Conservation (phyloP, 2,113 vertebrate species). For the Platichthys flesus region DNA sequence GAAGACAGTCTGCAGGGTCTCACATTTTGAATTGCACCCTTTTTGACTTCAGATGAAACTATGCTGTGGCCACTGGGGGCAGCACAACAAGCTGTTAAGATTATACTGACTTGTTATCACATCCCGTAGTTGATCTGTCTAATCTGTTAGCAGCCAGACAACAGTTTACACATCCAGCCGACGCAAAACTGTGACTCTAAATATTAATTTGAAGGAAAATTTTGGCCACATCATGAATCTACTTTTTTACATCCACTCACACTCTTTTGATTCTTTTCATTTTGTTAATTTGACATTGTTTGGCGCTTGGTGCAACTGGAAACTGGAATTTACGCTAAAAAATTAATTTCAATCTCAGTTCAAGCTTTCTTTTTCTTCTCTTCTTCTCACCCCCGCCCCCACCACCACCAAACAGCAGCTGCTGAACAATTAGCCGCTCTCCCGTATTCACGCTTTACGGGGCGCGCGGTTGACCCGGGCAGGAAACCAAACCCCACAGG, state of each 20-base stretch:
- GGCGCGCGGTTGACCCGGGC: constrained; percentile 17
- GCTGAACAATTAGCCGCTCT: constrained; percentile 25
- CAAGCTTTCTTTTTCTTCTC: not conserved
- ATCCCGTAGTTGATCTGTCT: no score
- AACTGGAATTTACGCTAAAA: not conserved
- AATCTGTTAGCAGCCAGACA: no score
- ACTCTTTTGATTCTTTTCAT: not conserved
- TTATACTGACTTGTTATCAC: no score
- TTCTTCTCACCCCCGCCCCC: not conserved
- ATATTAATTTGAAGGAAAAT: not conserved
- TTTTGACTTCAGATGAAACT: no score
- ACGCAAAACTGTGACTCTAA: not conserved
- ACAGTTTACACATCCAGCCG: not conserved
- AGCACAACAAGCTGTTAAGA: no score
- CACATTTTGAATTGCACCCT: no score
- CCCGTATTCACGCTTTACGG: constrained; percentile 14
- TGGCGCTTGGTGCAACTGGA: not conserved
- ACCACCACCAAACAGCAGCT: not conserved
- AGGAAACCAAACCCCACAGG: constrained; percentile 33
- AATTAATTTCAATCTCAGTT: not conserved
- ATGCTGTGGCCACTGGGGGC: no score
- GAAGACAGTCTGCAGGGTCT: no score
- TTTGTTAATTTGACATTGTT: not conserved
- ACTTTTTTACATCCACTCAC: not conserved
- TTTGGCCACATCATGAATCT: not conserved